phyloP scores from a whole-genome alignment of 2,888 invertebrate species.

The Dolichopus griseipennis region DNA sequence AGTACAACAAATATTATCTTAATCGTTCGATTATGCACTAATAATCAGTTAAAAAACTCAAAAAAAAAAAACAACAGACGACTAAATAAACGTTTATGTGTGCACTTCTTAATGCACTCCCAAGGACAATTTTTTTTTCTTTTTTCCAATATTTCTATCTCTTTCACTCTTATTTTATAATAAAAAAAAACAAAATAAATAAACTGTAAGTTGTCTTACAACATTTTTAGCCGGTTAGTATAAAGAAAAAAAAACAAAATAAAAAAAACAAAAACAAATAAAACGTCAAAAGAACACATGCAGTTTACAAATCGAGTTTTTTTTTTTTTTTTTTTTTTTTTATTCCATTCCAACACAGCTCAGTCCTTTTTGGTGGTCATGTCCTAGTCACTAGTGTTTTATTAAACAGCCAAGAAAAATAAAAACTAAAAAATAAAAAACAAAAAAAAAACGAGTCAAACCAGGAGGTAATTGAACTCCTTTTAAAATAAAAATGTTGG shows the following conservation, averaged over 20 bases:
- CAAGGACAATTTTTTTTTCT: not conserved
- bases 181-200: not conserved
- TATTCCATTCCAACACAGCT: too few relatives aligned
- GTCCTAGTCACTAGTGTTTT: not conserved
- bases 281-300: not conserved
- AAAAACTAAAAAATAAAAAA: not conserved
- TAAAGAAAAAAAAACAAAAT: not conserved
- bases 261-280: not conserved
- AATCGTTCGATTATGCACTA: too few relatives aligned
- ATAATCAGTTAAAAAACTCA: too few relatives aligned
- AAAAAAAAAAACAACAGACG: too few relatives aligned
- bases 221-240: slow-evolving; percentile 3
- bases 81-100: not conserved
- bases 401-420: too few relatives aligned
- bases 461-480: slow-evolving; percentile 2
- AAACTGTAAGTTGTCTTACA: not conserved
- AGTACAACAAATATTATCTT: too few relatives aligned
- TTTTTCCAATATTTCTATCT: not conserved
- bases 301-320: not conserved
- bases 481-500: not conserved
- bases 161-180: too few relatives aligned
- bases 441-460: not conserved
- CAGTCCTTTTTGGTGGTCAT: not conserved
- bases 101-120: not conserved
- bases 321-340: not conserved